Conservation (phyloP, 92 coral and sea anemone species). For the Epizoanthus fatuus region DNA sequence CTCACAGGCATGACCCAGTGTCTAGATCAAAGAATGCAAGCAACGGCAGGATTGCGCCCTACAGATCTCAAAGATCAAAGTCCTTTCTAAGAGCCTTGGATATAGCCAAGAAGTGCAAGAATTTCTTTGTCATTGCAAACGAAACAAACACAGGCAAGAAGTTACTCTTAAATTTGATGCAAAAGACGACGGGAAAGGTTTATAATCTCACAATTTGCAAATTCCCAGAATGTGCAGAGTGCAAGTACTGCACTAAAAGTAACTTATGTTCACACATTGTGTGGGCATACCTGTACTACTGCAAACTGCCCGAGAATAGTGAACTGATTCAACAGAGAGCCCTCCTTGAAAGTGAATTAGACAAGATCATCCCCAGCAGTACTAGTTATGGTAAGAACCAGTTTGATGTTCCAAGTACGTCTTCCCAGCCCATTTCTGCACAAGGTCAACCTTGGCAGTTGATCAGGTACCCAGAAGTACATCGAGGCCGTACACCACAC, state of each 20-base stretch:
- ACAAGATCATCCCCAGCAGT: conserved; percentile 14
- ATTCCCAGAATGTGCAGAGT: conserved; percentile 50
- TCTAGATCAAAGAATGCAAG: not conserved
- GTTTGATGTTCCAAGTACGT: not conserved
- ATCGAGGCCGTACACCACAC: conserved; percentile 40
- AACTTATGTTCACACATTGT: conserved; percentile 62
- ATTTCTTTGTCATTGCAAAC: conserved; percentile 30
- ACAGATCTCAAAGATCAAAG: conserved; percentile 45
- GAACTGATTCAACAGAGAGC: conserved; percentile 60
- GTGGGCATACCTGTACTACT: conserved; percentile 63
- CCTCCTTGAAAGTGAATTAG: conserved; percentile 36
- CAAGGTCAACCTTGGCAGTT: conserved; percentile 35
- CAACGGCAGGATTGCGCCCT: conserved; percentile 42
- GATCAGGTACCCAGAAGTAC: conserved; percentile 40
- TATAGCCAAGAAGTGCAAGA: conserved; percentile 27
- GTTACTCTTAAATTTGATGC: conserved; percentile 28
- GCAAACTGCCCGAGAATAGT: conserved; percentile 52
- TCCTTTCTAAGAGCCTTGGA: conserved; percentile 27
- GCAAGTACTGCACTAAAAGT: conserved; percentile 54
- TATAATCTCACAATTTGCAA: conserved; percentile 35
- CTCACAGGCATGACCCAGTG: conserved; percentile 64
- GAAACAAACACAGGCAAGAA: conserved; percentile 24
- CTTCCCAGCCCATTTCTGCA: not conserved
- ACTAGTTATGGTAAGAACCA: not conserved
- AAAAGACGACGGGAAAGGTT: conserved; percentile 36